Conservation (phyloP, 1,140 invertebrate species). For the Lamellibrachia luymesi region DNA sequence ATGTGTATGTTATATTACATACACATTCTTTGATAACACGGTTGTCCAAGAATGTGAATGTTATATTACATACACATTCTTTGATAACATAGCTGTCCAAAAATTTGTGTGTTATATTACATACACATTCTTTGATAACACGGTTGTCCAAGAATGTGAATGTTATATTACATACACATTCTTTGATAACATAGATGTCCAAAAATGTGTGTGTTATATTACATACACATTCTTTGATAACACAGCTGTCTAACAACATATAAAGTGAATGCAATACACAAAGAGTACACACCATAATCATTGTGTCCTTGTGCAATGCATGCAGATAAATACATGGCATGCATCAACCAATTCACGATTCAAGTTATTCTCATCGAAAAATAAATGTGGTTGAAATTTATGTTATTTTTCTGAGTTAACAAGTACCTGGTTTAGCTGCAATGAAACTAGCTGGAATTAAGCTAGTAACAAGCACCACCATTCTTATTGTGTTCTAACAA, state of each 20-base stretch:
- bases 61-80: too few species aligned
- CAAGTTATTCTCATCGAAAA: background rate
- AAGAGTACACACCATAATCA: background rate
- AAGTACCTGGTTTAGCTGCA: background rate
- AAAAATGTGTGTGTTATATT: background rate
- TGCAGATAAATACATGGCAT: background rate
- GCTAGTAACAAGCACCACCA: background rate
- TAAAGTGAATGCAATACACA: too few species aligned
- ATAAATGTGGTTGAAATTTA: background rate
- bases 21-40: too few species aligned
- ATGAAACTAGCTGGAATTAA: background rate
- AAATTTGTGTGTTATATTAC: too few species aligned
- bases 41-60: too few species aligned
- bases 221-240: too few species aligned
- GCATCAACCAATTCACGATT: background rate
- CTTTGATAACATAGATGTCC: background rate
- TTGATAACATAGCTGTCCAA: too few species aligned
- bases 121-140: too few species aligned
- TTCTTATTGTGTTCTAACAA: background rate
- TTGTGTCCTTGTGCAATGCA: background rate
- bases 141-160: too few species aligned
- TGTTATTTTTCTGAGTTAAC: background rate
- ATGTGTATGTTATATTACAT: background rate
- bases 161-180: too few species aligned
- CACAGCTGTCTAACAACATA: too few species aligned